A percentile compares a stretch with the other conserved stretches of the same genome.
Conservation (phyloP, 2,888 invertebrate species). For the Andrena camellia region DNA sequence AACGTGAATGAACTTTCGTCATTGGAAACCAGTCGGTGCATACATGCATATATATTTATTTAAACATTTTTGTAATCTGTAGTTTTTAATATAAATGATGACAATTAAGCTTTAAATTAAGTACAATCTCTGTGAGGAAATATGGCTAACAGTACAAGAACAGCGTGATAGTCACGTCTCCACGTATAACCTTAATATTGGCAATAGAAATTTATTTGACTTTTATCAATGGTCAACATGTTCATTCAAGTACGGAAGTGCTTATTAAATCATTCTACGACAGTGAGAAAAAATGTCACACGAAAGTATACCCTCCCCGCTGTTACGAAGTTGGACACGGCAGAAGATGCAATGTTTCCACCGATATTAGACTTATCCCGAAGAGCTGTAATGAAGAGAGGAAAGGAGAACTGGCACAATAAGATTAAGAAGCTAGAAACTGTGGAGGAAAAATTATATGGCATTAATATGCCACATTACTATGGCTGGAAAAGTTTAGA, state of each 20-base stretch:
- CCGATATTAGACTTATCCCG: conserved; percentile 88
- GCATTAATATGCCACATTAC: conserved; percentile 92
- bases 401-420: conserved; percentile 86
- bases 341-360: conserved; percentile 86
- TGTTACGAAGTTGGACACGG: not conserved
- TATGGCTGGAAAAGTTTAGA: conserved; percentile 91
- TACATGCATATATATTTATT: too few relatives aligned
- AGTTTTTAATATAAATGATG: too few relatives aligned
- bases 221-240: conserved; percentile 25
- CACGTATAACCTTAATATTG: conserved; percentile 16
- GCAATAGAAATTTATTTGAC: not conserved
- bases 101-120: too few relatives aligned
- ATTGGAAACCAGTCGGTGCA: too few relatives aligned
- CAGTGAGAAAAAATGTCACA: conserved; percentile 26
- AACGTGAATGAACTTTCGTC: too few relatives aligned
- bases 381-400: conserved; percentile 86
- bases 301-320: conserved; percentile 26
- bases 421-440: conserved; percentile 89
- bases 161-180: not conserved
- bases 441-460: conserved; percentile 94
- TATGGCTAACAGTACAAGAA: not conserved
- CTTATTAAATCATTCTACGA: conserved; percentile 14
- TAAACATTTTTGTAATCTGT: too few relatives aligned
- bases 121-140: not conserved
- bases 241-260: conserved; percentile 22